Percentiles rank a stretch among this genome's conserved stretches.
phyloP scores from a whole-genome alignment of 2,113 vertebrate species.

The Plecturocebus donacophilus region DNA sequence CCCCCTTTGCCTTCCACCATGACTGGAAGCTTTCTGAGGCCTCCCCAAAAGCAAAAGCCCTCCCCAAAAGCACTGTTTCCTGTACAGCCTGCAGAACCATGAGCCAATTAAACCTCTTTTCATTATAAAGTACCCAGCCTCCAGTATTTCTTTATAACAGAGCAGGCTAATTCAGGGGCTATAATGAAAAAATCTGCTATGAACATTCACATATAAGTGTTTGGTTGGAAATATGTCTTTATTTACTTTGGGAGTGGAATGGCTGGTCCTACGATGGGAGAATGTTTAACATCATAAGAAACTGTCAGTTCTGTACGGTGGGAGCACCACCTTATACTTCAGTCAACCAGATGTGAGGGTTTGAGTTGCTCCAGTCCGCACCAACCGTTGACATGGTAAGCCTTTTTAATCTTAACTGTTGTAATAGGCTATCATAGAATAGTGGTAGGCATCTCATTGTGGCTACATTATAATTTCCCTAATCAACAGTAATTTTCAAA shows the following conservation, averaged over 20 bases:
- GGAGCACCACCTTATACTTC: accelerated
- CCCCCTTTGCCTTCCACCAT: no score
- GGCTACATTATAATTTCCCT: neutral
- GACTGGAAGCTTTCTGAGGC: no score
- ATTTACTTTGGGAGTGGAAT: neutral
- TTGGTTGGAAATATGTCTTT: neutral
- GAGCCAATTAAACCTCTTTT: no score
- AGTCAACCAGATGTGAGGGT: accelerated
- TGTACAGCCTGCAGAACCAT: no score
- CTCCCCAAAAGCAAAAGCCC: no score
- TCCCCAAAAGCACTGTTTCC: no score
- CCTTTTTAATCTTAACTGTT: neutral
- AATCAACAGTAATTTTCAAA: neutral
- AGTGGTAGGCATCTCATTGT: neutral
- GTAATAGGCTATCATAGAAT: neutral
- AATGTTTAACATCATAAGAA: neutral
- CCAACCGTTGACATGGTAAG: neutral
- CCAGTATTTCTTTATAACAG: no score
- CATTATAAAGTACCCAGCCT: no score
- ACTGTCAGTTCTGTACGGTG: neutral
- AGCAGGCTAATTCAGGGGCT: no score
- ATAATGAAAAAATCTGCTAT: neutral
- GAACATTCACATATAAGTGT: neutral
- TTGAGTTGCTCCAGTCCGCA: no score
- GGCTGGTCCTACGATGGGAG: neutral